Evolutionary conservation across 2,113 vertebrate species (phyloP), one percentile per base, ranked within the genome.

Genomic region (Nycticebus coucang): DNA sequence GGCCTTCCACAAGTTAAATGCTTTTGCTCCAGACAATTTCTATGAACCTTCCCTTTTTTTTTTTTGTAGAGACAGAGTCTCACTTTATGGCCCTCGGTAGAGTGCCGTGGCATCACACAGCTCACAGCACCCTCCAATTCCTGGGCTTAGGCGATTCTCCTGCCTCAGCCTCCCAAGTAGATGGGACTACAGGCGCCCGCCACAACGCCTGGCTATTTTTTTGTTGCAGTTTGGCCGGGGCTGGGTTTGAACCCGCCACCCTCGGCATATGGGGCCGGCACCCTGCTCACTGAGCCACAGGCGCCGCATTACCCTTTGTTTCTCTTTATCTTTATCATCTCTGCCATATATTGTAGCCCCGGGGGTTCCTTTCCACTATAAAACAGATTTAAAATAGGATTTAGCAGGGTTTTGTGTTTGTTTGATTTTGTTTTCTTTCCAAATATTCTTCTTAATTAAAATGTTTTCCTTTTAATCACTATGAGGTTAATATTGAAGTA

Each of bases 271-370:
- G n/a, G n/a, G n/a, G n/a, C n/a, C n/a, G n/a, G n/a, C n/a, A n/a
- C n/a, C n/a, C n/a, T n/a, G n/a, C n/a, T n/a, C n/a, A n/a, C n/a
- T n/a, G n/a, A n/a, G n/a, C n/a, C n/a, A n/a, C n/a, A n/a, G n/a
- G n/a, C n/a, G n/a, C n/a, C 19, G 55, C 37, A 72, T 80, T 80
- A 33, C 24, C n/a, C 26, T 59, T 7, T 55, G 71, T 94, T 95
- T 92, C 57, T 86, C 24, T 91, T 91, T 18, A 84, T 72, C 30
- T 92, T 89, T 84, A 50, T 88, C 21, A 41, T 95, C 89, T 92
- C 37, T 68, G 2, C 53, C 64, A 60, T 37, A 21, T 18, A 41
- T 26, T 8, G 13, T 53, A 69, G 72, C 5, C 18, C 22, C 15
- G 22, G 45, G 78, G 1, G 28, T 18, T 68, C 5, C 21, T 59